Base-by-base conservation (phyloP, 1,140 invertebrate species). In the Papilio machaon region DNA sequence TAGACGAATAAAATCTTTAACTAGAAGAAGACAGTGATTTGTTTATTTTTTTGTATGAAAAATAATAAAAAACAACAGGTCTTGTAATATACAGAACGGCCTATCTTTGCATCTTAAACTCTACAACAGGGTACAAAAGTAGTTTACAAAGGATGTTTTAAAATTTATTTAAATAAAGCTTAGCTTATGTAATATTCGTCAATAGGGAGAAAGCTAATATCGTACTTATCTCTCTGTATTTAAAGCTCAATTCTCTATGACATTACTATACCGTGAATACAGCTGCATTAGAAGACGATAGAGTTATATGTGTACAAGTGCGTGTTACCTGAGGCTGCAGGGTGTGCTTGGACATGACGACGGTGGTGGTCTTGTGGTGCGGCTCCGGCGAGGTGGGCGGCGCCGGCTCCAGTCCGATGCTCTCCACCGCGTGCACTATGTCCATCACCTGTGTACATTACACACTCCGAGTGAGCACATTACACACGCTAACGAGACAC, bases 311-410 rank as follows among this genome's bases (percentile, higher is more conserved):
- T 23, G 78, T 86, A 43, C 0, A 3, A 85, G 76, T 75, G 10
- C 10, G 8, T 15, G 17, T 52, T 54, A 94, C 93, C 91, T 95
- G 94, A 89, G 93, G 91, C 87, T 95, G 93, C 80, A 98, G 95
- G 52, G 97, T 98, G 91, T 98, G 98, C 94, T 98, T 98, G 92
- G 97, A 98, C 97, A 98, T 98, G 23, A 98, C 97, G 85, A 98
- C 97, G n/a, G 98, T 98, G 64, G 98, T 98, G 54, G 98, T 98
- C 95, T 98, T 98, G 86, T 97, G 95, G 84, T 97, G 96, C 88
- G 96, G 96, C 84, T 97, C 97, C 2, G 97, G 97, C 80, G 97
- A 98, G 88, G 97, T 98, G 17, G 97, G 97, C 78, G 97, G 96
- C 83, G 96, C 95, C n/a, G 95, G 90, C 82, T 95, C 96, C 15